phyloP scores from a whole-genome alignment of 2,113 vertebrate species.

The Pseudopodoces humilis region DNA sequence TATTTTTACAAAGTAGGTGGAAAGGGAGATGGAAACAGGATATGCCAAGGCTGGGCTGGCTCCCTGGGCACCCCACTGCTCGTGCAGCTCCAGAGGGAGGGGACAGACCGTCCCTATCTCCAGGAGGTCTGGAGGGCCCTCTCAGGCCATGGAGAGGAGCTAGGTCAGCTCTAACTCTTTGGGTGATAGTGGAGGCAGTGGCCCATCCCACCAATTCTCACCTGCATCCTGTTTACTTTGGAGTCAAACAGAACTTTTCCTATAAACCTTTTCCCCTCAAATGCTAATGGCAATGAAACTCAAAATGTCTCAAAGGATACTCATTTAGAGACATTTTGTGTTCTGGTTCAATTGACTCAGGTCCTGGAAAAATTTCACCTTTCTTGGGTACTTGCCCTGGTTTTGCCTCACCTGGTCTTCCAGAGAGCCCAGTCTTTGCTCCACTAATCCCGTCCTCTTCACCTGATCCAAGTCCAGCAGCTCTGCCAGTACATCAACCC shows the following conservation, averaged over 20 bases:
- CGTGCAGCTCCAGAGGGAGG: fast-evolving
- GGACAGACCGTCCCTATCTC: not conserved
- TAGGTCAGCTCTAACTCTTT: not conserved
- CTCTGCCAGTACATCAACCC: conserved; percentile 79
- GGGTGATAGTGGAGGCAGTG: not conserved
- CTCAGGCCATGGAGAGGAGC: not conserved
- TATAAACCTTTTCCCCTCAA: not conserved
- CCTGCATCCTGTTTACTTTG: not conserved
- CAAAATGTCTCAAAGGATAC: not conserved
- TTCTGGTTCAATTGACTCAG: not conserved
- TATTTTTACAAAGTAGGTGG: not conserved
- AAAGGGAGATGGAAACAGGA: not conserved
- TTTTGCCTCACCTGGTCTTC: conserved; percentile 86
- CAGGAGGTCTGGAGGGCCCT: not conserved
- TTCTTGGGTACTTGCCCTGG: not conserved
- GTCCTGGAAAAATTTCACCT: not conserved
- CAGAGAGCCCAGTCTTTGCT: conserved; percentile 77
- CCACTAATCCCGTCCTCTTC: conserved; percentile 66
- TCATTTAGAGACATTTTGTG: not conserved
- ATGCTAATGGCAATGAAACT: not conserved
- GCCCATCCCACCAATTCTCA: not conserved
- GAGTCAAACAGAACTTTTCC: not conserved
- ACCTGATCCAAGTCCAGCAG: conserved; percentile 78
- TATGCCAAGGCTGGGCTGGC: not conserved
- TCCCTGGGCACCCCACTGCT: not conserved